A percentile compares a stretch with the other conserved stretches of the same genome.
Evolutionary conservation across 2,888 invertebrate genomes (phyloP).

Genomic region (Himalopsyche tibetana): DNA sequence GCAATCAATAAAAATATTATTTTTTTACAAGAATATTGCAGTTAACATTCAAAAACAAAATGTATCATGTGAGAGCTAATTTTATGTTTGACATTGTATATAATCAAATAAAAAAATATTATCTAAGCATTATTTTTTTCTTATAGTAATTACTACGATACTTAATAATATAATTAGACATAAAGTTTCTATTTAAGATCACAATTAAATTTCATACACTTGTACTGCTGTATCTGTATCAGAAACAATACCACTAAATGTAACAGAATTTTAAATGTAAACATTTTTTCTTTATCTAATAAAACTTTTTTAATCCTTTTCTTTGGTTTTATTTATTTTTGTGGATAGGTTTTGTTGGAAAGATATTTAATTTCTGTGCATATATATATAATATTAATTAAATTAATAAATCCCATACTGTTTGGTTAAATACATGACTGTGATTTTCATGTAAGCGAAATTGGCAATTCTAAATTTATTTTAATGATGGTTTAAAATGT

Average conservation of each 20-base stretch:
- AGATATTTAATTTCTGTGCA: too few species aligned
- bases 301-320: not conserved
- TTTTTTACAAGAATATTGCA: not conserved
- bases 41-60: not conserved
- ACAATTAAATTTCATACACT: not conserved
- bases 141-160: not conserved
- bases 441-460: too few species aligned
- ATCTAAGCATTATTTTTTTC: not conserved
- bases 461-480: too few species aligned
- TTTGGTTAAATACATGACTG: too few species aligned
- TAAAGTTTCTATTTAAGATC: not conserved
- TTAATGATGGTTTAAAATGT: too few species aligned
- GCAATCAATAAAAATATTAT: too few species aligned
- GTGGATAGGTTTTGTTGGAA: too few species aligned
- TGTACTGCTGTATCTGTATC: not conserved
- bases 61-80: not conserved
- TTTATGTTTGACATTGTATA: not conserved
- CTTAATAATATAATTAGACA: not conserved
- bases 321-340: not conserved
- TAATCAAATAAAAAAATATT: not conserved
- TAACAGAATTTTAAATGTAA: too few species aligned
- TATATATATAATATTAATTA: too few species aligned
- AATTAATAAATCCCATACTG: too few species aligned
- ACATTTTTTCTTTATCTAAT: not conserved
- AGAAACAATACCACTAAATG: constrained; percentile 13